Evolutionary conservation across 2,888 invertebrate species (phyloP), one percentile per base, ranked within the genome.

Genomic region (Nomada ferruginata): DNA sequence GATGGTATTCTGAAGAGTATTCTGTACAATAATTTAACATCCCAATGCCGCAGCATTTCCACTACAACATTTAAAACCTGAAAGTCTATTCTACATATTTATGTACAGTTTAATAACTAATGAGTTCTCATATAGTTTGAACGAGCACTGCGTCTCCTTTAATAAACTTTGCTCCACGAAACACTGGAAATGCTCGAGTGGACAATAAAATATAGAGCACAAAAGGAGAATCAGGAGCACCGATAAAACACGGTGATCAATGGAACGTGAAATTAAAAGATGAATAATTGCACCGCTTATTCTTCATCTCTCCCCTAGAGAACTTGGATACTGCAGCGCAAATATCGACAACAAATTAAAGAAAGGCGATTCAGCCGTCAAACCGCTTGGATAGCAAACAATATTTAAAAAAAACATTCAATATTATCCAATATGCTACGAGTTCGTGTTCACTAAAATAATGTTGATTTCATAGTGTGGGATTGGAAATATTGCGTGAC

Each of bases 231-330:
- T 18, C 10, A 53, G 7, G 36, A 13, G n/a, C 4, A 47, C 23
- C 63, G 23, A 26, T 44, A 63, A 47, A 63, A 44, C 44, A 3
- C 23, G 23, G 23, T 5, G 47, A 47, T 63, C 63, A 47, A 18
- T 63, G 63, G 15, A 63, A 63, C 63, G 47, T 63, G 63, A 47
- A 47, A 63, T 63, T 63, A 36, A 47, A 47, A 59, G 15, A 63
- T 23, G 63, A 47, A 63, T 63, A 47, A 63, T 63, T 63, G 42
- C 42, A 23, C 23, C 63, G 47, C 20, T 47, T 63, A 13, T 13
- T 47, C 23, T 47, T 47, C 47, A 4, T 20, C 36, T n/a, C 23
- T 42, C n/a, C 1, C 18, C 36, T 29, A 2, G 7, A 18, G 20
- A 5, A 63, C 23, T 11, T 61, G 11, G n/a, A 42, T 42, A 61